Evolutionary conservation across 53 echinoderm and acorn worm species (phyloP).

Genomic region (Zoroaster sp.): DNA sequence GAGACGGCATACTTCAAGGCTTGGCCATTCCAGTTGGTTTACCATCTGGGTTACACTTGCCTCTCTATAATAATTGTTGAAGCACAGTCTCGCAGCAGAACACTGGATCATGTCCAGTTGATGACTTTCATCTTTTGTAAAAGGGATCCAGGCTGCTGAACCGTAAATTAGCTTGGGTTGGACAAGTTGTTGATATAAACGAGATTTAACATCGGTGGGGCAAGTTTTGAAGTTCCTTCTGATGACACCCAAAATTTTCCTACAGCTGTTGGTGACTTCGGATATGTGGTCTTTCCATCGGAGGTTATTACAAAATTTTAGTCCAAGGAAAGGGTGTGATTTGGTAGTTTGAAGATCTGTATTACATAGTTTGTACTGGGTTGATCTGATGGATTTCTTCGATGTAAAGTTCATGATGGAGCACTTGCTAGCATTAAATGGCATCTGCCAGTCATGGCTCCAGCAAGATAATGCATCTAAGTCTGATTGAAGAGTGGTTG

Average conservation of each 20-base stretch:
- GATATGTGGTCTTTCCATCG: background rate
- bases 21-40: background rate
- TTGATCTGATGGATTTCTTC: background rate
- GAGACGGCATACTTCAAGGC: background rate
- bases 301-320: background rate
- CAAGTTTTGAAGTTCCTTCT: background rate
- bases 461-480: background rate
- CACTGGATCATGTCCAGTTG: background rate
- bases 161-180: background rate
- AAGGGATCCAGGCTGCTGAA: background rate
- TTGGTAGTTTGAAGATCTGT: background rate
- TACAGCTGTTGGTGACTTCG: background rate
- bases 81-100: background rate
- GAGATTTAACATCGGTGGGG: background rate
- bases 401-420: background rate
- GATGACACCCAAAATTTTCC: background rate
- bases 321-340: background rate
- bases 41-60: too few species aligned
- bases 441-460: background rate
- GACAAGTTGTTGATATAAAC: background rate
- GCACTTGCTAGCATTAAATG: background rate
- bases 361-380: background rate
- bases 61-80: background rate
- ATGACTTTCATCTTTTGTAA: background rate
- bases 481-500: background rate